A percentile compares a stretch with the other conserved stretches of the same genome.
Evolutionary conservation across 2,797 vertebrate species (phyloP).

Genomic region (Cryptoblepharus egeriae): DNA sequence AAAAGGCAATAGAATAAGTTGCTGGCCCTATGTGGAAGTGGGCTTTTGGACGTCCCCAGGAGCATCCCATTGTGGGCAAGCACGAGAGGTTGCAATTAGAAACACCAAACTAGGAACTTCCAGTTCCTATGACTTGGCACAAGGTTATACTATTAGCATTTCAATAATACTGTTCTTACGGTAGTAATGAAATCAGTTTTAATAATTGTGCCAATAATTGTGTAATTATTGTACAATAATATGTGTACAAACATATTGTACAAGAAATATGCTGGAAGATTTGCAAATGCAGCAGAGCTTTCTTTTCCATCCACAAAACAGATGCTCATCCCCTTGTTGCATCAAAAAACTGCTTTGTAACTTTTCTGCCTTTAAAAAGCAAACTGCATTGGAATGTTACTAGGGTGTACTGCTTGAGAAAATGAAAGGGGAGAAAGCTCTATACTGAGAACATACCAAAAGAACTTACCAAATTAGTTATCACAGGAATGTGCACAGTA

Average conservation of each 20-base stretch:
- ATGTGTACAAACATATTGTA: too few relatives aligned
- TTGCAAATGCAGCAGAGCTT: background rate
- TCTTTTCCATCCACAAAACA: too few relatives aligned
- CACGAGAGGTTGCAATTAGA: too few relatives aligned
- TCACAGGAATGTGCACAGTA: background rate
- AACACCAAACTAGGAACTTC: background rate
- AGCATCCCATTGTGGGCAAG: too few relatives aligned
- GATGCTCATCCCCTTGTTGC: background rate
- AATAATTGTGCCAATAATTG: background rate
- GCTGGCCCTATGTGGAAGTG: too few relatives aligned
- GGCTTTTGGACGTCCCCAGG: too few relatives aligned
- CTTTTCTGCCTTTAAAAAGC: background rate
- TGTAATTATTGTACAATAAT: too few relatives aligned
- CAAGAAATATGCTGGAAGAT: background rate
- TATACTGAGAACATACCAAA: background rate
- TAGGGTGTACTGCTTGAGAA: background rate
- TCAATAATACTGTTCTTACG: too few relatives aligned
- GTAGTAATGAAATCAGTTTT: background rate
- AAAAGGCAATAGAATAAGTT: too few relatives aligned
- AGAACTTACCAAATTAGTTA: background rate
- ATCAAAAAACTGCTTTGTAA: background rate
- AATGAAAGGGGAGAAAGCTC: background rate
- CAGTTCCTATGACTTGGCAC: background rate
- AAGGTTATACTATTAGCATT: background rate
- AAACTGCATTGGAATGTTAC: background rate